Base-by-base conservation (phyloP, 2,888 invertebrate genomes). In the Hypena proboscidalis region DNA sequence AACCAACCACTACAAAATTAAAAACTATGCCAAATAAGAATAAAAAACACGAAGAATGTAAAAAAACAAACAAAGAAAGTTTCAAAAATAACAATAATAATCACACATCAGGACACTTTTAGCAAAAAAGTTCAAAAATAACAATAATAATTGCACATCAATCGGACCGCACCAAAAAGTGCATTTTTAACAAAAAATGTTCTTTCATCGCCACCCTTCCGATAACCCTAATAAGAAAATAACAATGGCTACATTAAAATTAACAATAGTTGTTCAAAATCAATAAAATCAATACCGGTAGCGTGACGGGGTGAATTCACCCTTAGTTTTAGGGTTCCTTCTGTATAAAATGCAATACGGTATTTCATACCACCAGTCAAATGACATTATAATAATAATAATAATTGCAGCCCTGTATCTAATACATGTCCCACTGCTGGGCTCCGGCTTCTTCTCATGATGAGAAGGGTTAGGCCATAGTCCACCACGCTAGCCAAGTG, bases 201-300 rank as follows among this genome's bases (percentile, higher is more conserved):
- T 3, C 8, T 13, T 10, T 40, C 9, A 41, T 45, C 23, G 23
- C 17, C 26, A 25, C 13, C 42, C 65, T 67, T 69, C 44, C 40
- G 35, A 56, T 72, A 75, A 74, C 74, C 74, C 72, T 70, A 70
- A 68, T 61, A 10, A 48, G 40, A 38, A 58, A 50, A 48, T 46
- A 59, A 67, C 67, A 63, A 61, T 58, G 46, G 56, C 30, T 35
- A 48, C 52, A 51, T 56, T 55, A 40, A 15, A 30, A 23, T 48
- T 25, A 19, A 67, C 67, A 66, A 72, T 57, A 30, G 52, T 38
- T 40, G 29, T 9, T 35, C 30, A 41, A 40, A 57, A 72, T 69
- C 63, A 55, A 64, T 67, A 67, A 66, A 64, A 69, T 70, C 70
- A 58, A 69, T 74, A 59, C 46, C 26, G 14, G 22, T 19, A 43